Percentiles rank a stretch among this genome's conserved stretches.
phyloP scores from a whole-genome alignment of 1,140 invertebrate genomes.

The Ctenoplectra terminalis region DNA sequence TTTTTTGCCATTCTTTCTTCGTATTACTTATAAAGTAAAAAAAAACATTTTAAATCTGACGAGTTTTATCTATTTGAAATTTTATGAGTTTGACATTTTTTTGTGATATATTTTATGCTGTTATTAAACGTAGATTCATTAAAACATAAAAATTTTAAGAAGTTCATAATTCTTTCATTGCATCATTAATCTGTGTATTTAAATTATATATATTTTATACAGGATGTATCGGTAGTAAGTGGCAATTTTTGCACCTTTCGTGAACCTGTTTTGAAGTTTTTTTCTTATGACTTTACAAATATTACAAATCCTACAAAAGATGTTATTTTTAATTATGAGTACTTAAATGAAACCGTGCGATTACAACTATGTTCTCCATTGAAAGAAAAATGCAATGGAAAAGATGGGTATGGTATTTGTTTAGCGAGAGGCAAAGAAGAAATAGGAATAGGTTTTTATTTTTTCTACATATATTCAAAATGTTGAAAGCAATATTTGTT shows the following conservation, averaged over 20 bases:
- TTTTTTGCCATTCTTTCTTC: too few relatives aligned
- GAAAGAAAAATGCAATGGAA: conserved; percentile 68
- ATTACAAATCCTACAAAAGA: conserved; percentile 54
- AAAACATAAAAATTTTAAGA: not conserved
- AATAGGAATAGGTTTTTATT: conserved; percentile 72
- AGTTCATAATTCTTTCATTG: conserved; percentile 2
- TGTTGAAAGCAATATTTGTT: not conserved
- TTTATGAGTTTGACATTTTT: too few relatives aligned
- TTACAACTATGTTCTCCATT: conserved; percentile 73
- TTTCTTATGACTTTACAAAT: conserved; percentile 62
- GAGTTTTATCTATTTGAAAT: not conserved
- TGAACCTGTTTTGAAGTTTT: conserved; percentile 2
- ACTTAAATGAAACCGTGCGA: conserved; percentile 56
- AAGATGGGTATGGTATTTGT: conserved; percentile 70
- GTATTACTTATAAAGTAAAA: too few relatives aligned
- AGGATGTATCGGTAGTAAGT: not conserved
- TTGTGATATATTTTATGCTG: not conserved
- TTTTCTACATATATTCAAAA: conserved; percentile 11
- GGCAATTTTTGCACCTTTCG: conserved; percentile 20
- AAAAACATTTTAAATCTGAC: not conserved
- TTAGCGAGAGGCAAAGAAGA: conserved; percentile 62
- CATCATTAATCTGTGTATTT: not conserved
- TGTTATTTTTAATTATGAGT: conserved; percentile 46
- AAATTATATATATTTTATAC: not conserved
- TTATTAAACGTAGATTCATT: not conserved